Conservation (phyloP, 1,140 invertebrate species). For the Leptoteleia sp. region DNA sequence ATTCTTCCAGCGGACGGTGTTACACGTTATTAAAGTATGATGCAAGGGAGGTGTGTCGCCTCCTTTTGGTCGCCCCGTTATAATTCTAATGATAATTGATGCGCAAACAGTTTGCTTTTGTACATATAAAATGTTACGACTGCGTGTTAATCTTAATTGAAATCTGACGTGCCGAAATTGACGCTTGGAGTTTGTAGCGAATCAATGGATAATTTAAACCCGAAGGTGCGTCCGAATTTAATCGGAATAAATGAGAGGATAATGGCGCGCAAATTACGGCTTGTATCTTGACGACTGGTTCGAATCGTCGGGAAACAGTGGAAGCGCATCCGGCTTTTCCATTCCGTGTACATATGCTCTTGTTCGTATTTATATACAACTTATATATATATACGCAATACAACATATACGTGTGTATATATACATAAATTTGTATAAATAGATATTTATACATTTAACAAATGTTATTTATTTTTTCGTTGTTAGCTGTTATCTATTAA, state of each 20-base stretch:
- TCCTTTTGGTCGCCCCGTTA: no score
- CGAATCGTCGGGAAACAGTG: conserved; percentile 39
- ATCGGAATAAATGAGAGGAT: conserved; percentile 22
- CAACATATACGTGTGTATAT: no score
- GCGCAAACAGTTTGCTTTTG: no score
- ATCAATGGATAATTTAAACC: background rate
- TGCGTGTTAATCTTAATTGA: conserved; percentile 19
- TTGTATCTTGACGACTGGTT: conserved; percentile 39
- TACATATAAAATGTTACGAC: no score
- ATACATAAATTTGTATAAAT: conserved; percentile 53
- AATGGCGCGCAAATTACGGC: conserved; percentile 41
- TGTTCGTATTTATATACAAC: no score
- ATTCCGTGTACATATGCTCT: conserved; percentile 53
- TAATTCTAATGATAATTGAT: no score
- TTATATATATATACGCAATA: no score
- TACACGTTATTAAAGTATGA: no score
- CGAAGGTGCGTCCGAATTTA: conserved; percentile 10
- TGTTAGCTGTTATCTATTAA: conserved; percentile 78
- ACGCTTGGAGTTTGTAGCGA: background rate
- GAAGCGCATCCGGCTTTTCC: conserved; percentile 51
- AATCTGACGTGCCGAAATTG: conserved; percentile 34
- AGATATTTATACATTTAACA: conserved; percentile 67
- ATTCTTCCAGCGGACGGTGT: no score
- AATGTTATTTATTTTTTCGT: conserved; percentile 75
- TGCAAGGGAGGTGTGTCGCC: no score